A percentile compares a stretch with the other conserved stretches of the same genome.
Evolutionary conservation across 2,888 invertebrate species (phyloP).

Genomic region (Coelopa pilipes): DNA sequence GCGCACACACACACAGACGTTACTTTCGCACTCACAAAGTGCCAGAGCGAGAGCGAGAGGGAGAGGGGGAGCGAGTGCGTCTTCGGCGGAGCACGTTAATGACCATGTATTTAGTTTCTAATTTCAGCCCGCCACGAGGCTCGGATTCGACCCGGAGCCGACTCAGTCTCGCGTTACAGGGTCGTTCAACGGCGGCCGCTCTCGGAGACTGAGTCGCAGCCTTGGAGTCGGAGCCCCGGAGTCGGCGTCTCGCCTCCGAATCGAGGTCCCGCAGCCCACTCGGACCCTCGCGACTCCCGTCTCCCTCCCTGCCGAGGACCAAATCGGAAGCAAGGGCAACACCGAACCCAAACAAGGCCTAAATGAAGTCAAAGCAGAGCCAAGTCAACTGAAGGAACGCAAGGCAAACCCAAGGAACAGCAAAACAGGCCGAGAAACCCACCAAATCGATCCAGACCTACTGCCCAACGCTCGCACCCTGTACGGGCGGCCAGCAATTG

Average conservation of each 20-base stretch:
- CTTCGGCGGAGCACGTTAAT: constrained; percentile 22
- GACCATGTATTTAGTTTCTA: constrained; percentile 34
- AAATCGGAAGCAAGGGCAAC: not conserved
- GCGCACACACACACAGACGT: constrained; percentile 15
- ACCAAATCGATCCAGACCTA: not conserved
- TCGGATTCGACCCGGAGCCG: not conserved
- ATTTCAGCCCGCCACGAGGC: constrained; percentile 22
- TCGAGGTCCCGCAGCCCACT: too few species aligned
- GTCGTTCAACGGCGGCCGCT: constrained; percentile 4
- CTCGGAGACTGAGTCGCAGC: not conserved
- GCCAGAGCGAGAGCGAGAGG: too few species aligned
- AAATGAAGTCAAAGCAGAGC: not conserved
- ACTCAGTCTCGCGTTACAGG: constrained; percentile 26
- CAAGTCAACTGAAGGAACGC: not conserved
- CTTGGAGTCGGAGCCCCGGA: not conserved
- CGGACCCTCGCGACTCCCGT: too few species aligned
- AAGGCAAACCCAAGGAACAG: not conserved
- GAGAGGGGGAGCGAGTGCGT: too few species aligned
- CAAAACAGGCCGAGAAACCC: too few species aligned
- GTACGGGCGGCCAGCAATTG: too few species aligned
- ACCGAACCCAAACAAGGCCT: not conserved
- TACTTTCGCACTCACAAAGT: constrained; percentile 19
- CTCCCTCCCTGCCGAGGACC: too few species aligned
- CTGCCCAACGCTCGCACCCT: not conserved
- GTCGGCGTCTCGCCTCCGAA: too few species aligned